Conservation (phyloP, 2,113 vertebrate genomes). For the Hipposideros armiger region DNA sequence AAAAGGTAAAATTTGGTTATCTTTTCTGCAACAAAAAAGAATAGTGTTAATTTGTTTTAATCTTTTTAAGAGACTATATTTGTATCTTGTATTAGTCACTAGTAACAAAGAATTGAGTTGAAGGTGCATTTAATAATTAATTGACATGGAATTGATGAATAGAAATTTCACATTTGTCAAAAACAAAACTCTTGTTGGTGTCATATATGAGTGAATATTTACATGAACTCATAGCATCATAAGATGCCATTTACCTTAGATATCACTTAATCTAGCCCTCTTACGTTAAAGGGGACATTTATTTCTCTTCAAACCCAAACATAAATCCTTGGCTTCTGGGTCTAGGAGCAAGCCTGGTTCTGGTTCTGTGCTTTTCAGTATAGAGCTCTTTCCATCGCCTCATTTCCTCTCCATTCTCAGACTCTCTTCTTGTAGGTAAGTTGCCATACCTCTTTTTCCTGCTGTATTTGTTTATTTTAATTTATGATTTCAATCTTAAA, state of each 20-base stretch:
- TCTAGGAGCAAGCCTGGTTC: background rate
- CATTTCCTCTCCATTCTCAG: background rate
- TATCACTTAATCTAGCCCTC: background rate
- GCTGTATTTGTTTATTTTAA: slow-evolving; percentile 65
- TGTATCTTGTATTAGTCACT: background rate
- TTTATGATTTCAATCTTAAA: slow-evolving; percentile 47
- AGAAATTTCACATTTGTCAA: slow-evolving; percentile 52
- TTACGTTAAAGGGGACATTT: background rate
- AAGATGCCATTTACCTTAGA: slow-evolving; percentile 30
- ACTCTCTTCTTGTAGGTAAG: slow-evolving; percentile 18
- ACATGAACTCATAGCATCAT: slow-evolving; percentile 1
- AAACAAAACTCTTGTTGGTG: slow-evolving; percentile 25
- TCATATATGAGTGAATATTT: slow-evolving; percentile 36
- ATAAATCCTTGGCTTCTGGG: background rate
- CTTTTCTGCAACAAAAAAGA: slow-evolving; percentile 45
- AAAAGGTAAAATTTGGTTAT: slow-evolving; percentile 51
- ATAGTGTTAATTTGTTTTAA: slow-evolving; percentile 35
- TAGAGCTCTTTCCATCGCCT: background rate
- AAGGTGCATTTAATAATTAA: slow-evolving; percentile 43
- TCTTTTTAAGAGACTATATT: slow-evolving; percentile 27
- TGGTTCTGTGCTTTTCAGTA: slow-evolving; percentile 43
- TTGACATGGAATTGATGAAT: slow-evolving; percentile 33
- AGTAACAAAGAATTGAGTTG: slow-evolving; percentile 16
- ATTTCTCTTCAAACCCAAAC: slow-evolving; percentile 20
- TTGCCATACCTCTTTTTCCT: background rate